phyloP scores from a whole-genome alignment of 2,888 invertebrate genomes.

The Incurvaria masculella region DNA sequence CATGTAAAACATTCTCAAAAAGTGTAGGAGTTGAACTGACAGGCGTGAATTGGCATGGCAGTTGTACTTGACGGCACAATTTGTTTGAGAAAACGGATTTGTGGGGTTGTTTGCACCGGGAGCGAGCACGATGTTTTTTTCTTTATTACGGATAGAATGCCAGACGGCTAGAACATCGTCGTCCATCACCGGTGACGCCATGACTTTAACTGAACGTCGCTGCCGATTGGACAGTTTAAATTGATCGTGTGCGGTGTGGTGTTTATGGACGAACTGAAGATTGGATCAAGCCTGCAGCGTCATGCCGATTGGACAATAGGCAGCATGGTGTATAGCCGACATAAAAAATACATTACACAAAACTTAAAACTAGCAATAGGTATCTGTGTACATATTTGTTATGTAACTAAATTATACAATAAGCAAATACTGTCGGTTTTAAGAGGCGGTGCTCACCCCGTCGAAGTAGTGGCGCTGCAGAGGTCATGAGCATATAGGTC shows the following conservation, averaged over 20 bases:
- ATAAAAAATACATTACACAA: background rate
- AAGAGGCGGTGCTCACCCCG: too few species aligned
- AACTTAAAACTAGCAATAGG: too few species aligned
- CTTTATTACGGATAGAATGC: background rate
- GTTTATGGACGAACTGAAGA: constrained; percentile 3
- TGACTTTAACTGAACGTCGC: constrained; percentile 1
- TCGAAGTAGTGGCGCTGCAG: too few species aligned
- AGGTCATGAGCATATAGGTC: too few species aligned
- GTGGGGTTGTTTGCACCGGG: background rate
- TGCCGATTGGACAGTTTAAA: constrained; percentile 1
- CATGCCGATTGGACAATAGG: constrained; percentile 1
- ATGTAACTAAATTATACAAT: too few species aligned
- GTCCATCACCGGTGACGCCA: constrained; percentile 1
- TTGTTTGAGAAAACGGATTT: background rate
- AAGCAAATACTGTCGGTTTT: too few species aligned
- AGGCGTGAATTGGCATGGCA: background rate
- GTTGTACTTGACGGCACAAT: background rate
- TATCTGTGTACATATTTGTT: too few species aligned
- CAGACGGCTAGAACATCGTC: constrained; percentile 3
- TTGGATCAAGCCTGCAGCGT: constrained; percentile 1
- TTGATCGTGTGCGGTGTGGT: background rate
- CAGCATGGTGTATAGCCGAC: constrained; percentile 2
- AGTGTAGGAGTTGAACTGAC: background rate
- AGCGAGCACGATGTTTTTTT: background rate
- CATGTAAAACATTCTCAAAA: too few species aligned